Conservation (phyloP, 2,797 vertebrate species). For the Discoglossus pictus region DNA sequence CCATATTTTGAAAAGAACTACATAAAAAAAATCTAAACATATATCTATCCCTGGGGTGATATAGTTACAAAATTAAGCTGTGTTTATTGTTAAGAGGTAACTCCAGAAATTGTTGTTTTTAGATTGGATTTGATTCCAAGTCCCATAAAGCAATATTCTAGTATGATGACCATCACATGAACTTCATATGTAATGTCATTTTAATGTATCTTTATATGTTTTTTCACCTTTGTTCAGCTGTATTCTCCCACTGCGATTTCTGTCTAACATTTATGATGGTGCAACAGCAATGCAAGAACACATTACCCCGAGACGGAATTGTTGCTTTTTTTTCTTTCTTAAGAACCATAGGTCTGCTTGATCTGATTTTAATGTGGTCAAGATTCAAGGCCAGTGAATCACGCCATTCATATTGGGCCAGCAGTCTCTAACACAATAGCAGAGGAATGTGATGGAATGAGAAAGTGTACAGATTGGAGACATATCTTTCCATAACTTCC, state of each 20-base stretch:
- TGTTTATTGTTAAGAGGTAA: background rate
- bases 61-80: too few species aligned
- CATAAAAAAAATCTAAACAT: too few species aligned
- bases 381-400: slow-evolving; percentile 35
- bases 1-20: too few species aligned
- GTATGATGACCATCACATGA: background rate
- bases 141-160: background rate
- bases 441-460: slow-evolving; percentile 32
- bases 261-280: slow-evolving; percentile 7
- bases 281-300: slow-evolving; percentile 13
- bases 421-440: slow-evolving; percentile 20
- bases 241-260: slow-evolving; percentile 4
- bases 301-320: slow-evolving; percentile 15
- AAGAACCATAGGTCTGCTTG: slow-evolving; percentile 29
- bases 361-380: slow-evolving; percentile 40
- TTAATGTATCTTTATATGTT: background rate
- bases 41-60: too few species aligned
- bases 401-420: slow-evolving; percentile 14
- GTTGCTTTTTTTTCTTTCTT: too few species aligned
- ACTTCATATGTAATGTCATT: slow-evolving; percentile 2
- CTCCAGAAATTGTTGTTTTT: background rate
- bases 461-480: slow-evolving; percentile 14
- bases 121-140: background rate
- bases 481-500: slow-evolving; percentile 10
- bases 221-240: slow-evolving; percentile 16